A percentile compares a stretch with the other conserved stretches of the same genome.
Conservation (phyloP, 2,113 vertebrate genomes). For the Mystacornis crossleyi region DNA sequence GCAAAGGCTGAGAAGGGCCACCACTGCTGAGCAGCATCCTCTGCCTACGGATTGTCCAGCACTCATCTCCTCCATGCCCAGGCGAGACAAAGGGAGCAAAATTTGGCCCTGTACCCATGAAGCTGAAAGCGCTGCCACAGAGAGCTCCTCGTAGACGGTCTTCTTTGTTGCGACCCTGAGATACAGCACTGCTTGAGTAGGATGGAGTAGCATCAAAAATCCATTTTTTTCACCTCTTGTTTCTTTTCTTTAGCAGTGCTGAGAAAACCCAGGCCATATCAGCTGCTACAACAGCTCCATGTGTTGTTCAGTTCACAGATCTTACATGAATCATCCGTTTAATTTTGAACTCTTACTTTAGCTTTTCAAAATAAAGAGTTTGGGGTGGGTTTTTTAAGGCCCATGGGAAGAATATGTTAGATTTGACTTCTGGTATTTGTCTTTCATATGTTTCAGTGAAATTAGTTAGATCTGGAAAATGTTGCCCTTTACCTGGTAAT, state of each 20-base stretch:
- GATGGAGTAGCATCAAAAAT: background rate
- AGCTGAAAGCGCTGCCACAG: background rate
- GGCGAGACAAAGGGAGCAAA: background rate
- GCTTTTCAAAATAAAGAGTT: constrained; percentile 62
- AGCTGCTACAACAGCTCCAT: constrained; percentile 7
- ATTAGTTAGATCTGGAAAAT: constrained; percentile 75
- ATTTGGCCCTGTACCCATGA: background rate
- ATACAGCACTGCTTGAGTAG: rapidly evolving
- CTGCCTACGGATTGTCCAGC: rapidly evolving
- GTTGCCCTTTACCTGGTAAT: constrained; percentile 74
- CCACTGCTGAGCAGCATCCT: background rate
- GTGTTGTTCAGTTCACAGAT: constrained; percentile 23
- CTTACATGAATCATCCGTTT: constrained; percentile 62
- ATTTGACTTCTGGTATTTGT: constrained; percentile 75
- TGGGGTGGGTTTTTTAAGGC: background rate
- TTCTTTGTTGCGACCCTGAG: background rate
- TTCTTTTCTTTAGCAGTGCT: constrained; percentile 16
- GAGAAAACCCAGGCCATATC: constrained; percentile 57
- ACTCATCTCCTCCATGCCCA: rapidly evolving
- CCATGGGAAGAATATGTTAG: constrained; percentile 70
- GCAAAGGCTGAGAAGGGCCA: background rate
- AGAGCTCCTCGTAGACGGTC: background rate
- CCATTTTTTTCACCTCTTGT: background rate
- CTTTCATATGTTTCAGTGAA: constrained; percentile 71
- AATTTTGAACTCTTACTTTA: constrained; percentile 61